Base-by-base conservation (phyloP, 2,113 vertebrate genomes). In the Microcebus tavaratra region DNA sequence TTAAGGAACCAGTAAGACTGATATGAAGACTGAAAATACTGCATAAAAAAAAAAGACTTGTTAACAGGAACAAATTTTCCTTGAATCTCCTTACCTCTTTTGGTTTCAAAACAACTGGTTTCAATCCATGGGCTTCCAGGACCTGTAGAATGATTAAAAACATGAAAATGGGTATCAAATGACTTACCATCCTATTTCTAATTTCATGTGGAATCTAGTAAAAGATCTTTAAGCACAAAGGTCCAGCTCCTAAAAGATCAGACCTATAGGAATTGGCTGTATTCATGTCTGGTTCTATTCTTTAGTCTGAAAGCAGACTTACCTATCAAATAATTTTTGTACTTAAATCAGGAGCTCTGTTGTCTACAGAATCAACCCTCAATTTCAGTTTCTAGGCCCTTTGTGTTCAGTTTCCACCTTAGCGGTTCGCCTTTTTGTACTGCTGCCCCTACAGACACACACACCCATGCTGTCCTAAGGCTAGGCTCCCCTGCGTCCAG, bases 51-150 rank as follows among this genome's bases (percentile, higher is more conserved):
- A 72, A 87, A 72, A 10, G 45, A 39, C 45, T 42, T 14, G 6
- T 21, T 83, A 61, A 48, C 10, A 55, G 0, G 23, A 95, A 75
- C 25, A 83, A 25, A 57, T 63, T 93, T 91, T 70, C 61, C 53
- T 78, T 91, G 25, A 21, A 63, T 61, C 90, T 94, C 73, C 92
- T 98, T 99, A 99, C 99, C 99, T 99, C 99, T 98, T 99, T 99
- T 76, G 99, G 99, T 98, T 99, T 99, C 93, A 99, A 98, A 92
- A 99, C 99, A 98, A 99, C 96, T 97, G 99, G 99, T 97, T 99
- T 99, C 68, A 99, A 98, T 85, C 99, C 99, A 94, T 99, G 99
- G 72, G 99, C 99, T 98, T 99, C 98, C 83, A 99, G 98, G 70
- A 99, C 99, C 99, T 99, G 97, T 48, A 95, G 95, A 98, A 48